A percentile compares a stretch with the other conserved stretches of the same genome.
These are phyloP conservation scores for Melitaea cinxia DNA, from an alignment of 1,140 invertebrate species.

Conservation along the genomic window DNA sequence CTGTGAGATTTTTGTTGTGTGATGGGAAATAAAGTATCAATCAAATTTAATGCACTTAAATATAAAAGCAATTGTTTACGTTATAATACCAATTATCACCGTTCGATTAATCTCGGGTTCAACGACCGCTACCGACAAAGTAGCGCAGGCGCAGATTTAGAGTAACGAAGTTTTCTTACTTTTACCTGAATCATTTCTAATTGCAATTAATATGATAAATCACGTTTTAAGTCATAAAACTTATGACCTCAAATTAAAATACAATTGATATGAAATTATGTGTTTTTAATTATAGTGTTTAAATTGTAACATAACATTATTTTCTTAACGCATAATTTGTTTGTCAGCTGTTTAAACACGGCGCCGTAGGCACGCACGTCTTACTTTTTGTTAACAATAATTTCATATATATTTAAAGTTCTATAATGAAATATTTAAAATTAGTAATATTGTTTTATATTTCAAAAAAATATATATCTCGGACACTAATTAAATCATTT, in stretches of 20 bases:
- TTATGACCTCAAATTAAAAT: neutral
- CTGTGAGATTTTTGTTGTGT: no score
- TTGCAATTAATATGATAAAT: conserved; percentile 3
- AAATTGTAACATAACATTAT: no score
- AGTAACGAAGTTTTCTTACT: conserved; percentile 11
- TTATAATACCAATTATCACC: conserved; percentile 3
- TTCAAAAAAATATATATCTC: no score
- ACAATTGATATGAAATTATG: no score
- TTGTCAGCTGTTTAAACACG: neutral
- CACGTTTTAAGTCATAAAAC: neutral
- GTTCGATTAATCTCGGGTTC: conserved; percentile 9
- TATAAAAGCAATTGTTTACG: neutral
- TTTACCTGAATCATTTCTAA: conserved; percentile 9
- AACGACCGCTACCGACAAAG: conserved; percentile 12
- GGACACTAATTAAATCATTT: no score
- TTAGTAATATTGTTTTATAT: no score
- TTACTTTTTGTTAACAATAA: no score
- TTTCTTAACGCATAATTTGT: no score
- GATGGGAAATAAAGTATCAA: neutral
- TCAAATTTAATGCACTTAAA: neutral
- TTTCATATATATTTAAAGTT: no score
- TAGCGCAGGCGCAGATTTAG: conserved; percentile 8
- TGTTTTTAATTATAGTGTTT: no score
- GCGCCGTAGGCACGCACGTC: neutral
- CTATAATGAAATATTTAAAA: no score